Percentiles rank a stretch among this genome's conserved stretches.
These are phyloP conservation scores for Atta colombica DNA, from an alignment of 1,140 invertebrate species.

Conservation along the genomic window DNA sequence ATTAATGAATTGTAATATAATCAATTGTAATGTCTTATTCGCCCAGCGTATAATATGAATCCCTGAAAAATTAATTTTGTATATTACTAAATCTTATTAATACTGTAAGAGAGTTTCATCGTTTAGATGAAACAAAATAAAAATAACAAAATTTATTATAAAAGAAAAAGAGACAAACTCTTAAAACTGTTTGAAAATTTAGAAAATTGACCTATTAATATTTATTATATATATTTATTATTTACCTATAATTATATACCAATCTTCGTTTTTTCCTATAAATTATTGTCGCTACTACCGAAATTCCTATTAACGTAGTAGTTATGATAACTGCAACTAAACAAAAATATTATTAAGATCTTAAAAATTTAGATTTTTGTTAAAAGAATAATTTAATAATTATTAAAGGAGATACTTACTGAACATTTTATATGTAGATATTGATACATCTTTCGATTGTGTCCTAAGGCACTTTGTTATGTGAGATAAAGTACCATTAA, in stretches of 20 bases:
- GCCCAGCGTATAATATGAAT: conserved; percentile 62
- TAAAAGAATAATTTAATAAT: conserved; percentile 15
- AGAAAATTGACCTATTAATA: background rate
- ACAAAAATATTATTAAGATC: conserved; percentile 4
- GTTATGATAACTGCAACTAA: conserved; percentile 61
- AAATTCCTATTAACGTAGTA: conserved; percentile 51
- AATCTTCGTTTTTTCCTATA: conserved; percentile 55
- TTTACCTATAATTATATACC: conserved; percentile 57
- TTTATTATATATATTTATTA: conserved; percentile 22
- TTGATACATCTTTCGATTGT: conserved; percentile 44
- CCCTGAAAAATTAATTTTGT: conserved; percentile 57
- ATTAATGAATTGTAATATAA: conserved; percentile 12
- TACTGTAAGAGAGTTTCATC: background rate
- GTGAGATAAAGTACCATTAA: conserved; percentile 85
- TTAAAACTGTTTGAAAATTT: background rate
- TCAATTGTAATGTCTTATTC: conserved; percentile 52
- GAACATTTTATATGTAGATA: conserved; percentile 44
- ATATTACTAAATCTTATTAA: conserved; percentile 34
- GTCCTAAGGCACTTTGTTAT: conserved; percentile 78
- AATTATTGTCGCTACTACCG: conserved; percentile 43
- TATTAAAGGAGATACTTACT: conserved; percentile 61
- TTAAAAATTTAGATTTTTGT: background rate
- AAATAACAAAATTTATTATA: background rate
- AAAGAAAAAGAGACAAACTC: background rate
- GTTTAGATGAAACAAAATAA: background rate